Conservation (phyloP, 2,113 vertebrate genomes). For the Grammatotria lemairii region DNA sequence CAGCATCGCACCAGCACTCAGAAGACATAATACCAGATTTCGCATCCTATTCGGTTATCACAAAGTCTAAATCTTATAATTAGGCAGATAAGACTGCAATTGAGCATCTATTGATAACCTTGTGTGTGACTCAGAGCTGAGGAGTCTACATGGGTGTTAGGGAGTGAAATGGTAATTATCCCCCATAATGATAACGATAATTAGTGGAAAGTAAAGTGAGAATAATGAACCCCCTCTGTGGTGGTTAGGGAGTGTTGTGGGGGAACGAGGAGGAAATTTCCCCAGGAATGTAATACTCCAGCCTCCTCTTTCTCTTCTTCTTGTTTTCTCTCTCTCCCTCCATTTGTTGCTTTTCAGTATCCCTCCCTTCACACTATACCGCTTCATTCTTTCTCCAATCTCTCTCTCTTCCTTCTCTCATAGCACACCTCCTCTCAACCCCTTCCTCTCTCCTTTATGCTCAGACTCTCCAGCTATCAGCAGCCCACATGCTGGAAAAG, state of each 20-base stretch:
- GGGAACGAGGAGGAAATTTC: slow-evolving; percentile 30
- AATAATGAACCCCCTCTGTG: slow-evolving; percentile 60
- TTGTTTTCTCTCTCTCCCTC: background rate
- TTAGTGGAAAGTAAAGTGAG: slow-evolving; percentile 62
- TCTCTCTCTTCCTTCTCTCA: background rate
- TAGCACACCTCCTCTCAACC: background rate
- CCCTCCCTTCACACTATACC: background rate
- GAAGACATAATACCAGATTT: slow-evolving; percentile 44
- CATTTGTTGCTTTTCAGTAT: background rate
- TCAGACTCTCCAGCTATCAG: slow-evolving; percentile 7
- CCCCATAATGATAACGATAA: slow-evolving; percentile 63
- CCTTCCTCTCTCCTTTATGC: background rate
- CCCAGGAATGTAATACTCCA: background rate
- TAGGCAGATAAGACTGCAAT: slow-evolving; percentile 58
- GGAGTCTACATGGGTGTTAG: slow-evolving; percentile 50
- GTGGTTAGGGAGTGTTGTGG: slow-evolving; percentile 26
- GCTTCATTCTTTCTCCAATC: background rate
- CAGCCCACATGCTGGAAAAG: slow-evolving; percentile 13
- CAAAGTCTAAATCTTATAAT: slow-evolving; percentile 66
- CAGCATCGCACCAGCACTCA: background rate
- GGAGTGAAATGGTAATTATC: slow-evolving; percentile 65
- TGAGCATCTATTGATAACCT: slow-evolving; percentile 67
- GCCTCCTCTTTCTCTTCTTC: background rate
- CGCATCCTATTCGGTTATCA: slow-evolving; percentile 56
- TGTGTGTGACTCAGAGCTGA: slow-evolving; percentile 45